Conservation (phyloP, 2,113 vertebrate genomes). For the Chascanopsetta lugubris region DNA sequence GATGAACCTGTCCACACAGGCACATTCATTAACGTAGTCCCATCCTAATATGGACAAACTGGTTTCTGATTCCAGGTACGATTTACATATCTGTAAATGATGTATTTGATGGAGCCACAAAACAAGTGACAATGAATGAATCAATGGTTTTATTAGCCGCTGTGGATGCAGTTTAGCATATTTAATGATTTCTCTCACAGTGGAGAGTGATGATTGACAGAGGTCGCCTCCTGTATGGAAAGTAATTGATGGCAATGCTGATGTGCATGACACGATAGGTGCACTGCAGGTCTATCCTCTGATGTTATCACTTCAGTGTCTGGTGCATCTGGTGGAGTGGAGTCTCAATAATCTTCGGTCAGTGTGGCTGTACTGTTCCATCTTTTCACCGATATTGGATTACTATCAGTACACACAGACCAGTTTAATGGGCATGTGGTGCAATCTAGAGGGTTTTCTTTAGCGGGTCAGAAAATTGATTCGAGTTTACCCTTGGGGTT, state of each 20-base stretch:
- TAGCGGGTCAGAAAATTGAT: slow-evolving; percentile 54
- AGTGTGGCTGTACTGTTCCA: slow-evolving; percentile 4
- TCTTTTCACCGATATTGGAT: slow-evolving; percentile 48
- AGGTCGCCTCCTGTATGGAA: background rate
- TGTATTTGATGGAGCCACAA: background rate
- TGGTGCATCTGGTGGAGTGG: slow-evolving; percentile 13
- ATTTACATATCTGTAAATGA: background rate
- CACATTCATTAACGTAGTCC: slow-evolving; percentile 21
- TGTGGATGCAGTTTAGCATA: background rate
- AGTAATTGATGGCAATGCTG: slow-evolving; percentile 23
- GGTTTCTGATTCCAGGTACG: background rate
- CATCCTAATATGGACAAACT: slow-evolving; percentile 8
- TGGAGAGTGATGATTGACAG: slow-evolving; percentile 38
- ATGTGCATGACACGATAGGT: slow-evolving; percentile 5
- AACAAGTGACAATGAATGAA: slow-evolving; percentile 15
- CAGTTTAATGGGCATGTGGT: slow-evolving; percentile 39
- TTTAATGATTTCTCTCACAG: slow-evolving; percentile 20
- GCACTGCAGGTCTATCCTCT: background rate
- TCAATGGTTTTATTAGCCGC: slow-evolving; percentile 1
- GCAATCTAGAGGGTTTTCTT: slow-evolving; percentile 45
- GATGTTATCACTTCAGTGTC: slow-evolving; percentile 23
- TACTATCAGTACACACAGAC: slow-evolving; percentile 21
- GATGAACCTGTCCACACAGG: slow-evolving; percentile 47
- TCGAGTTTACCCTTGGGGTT: slow-evolving; percentile 22
- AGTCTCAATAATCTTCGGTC: slow-evolving; percentile 24